These are phyloP conservation scores for Pentamera pediparva DNA, from an alignment of 53 echinoderm and acorn worm species.

Conservation along the genomic window DNA sequence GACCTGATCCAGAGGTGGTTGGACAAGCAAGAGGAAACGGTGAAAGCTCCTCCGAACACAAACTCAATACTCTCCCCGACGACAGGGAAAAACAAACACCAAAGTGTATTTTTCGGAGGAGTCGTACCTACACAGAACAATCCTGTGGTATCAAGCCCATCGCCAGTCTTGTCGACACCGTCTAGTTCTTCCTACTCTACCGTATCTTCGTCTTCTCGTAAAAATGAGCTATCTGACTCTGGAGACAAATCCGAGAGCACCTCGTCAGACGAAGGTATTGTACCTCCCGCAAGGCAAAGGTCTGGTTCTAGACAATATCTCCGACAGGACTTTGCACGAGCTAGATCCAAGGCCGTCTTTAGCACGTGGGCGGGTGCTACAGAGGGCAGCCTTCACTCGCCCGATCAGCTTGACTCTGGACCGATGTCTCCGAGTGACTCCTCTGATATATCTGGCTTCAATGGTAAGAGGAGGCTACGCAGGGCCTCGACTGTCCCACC, in stretches of 20 bases:
- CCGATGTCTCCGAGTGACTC: conserved; percentile 65
- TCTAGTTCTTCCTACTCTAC: conserved; percentile 34
- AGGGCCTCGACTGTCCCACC: conserved; percentile 94
- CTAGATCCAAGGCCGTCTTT: conserved; percentile 82
- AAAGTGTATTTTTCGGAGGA: conserved; percentile 33
- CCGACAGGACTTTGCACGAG: conserved; percentile 89
- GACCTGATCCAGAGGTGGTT: conserved; percentile 74
- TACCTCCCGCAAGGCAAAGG: conserved; percentile 61
- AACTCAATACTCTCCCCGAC: conserved; percentile 27
- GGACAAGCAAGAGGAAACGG: conserved; percentile 51
- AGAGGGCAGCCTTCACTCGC: conserved; percentile 4
- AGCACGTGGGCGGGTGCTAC: conserved; percentile 82
- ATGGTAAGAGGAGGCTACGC: conserved; percentile 69
- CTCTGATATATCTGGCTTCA: conserved; percentile 34
- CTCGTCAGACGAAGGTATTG: conserved; percentile 55
- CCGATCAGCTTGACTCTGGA: conserved; percentile 55
- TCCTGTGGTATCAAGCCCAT: conserved; percentile 16
- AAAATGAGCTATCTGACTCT: conserved; percentile 35
- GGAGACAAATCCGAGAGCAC: conserved; percentile 57
- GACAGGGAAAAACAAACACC: not conserved
- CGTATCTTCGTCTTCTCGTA: conserved; percentile 29
- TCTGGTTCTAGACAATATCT: conserved; percentile 95
- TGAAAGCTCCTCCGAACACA: not conserved
- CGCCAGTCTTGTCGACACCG: conserved; percentile 31
- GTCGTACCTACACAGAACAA: conserved; percentile 6